Evolutionary conservation across 2,797 vertebrate species (phyloP).

Genomic region (Pogoniulus pusillus): DNA sequence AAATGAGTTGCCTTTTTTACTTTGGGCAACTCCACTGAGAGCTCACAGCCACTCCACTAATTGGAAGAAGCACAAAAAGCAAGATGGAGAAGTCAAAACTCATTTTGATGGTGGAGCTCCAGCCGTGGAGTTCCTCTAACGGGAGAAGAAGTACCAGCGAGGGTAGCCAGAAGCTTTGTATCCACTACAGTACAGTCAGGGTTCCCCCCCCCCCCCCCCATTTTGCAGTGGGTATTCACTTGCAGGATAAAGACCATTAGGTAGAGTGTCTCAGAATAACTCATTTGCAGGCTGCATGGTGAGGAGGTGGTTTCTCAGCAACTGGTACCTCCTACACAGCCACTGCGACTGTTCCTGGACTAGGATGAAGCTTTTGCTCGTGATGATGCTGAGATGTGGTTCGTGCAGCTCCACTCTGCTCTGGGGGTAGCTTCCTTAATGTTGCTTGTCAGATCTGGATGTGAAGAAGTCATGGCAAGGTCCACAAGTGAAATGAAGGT

Average conservation of each 20-base stretch:
- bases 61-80: constrained; percentile 1
- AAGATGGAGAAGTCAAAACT: constrained; percentile 1
- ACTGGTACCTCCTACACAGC: constrained; percentile 41
- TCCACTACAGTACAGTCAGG: background rate
- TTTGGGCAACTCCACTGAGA: background rate
- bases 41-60: background rate
- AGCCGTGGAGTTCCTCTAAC: background rate
- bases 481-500: background rate
- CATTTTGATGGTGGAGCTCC: background rate
- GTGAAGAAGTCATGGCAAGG: background rate
- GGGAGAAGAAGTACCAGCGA: background rate
- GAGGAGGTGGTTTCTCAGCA: constrained; percentile 60
- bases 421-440: background rate
- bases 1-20: background rate
- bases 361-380: background rate
- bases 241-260: constrained; percentile 19
- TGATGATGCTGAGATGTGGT: background rate
- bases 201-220: no score
- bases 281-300: constrained; percentile 16
- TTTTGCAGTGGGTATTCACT: background rate
- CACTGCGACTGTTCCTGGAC: background rate
- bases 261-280: constrained; percentile 49
- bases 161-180: constrained; percentile 1
- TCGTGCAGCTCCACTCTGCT: background rate
- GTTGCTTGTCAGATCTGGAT: background rate